Evolutionary conservation across 2,113 vertebrate species (phyloP).

Genomic region (Cyphomyrus discorhynchus): DNA sequence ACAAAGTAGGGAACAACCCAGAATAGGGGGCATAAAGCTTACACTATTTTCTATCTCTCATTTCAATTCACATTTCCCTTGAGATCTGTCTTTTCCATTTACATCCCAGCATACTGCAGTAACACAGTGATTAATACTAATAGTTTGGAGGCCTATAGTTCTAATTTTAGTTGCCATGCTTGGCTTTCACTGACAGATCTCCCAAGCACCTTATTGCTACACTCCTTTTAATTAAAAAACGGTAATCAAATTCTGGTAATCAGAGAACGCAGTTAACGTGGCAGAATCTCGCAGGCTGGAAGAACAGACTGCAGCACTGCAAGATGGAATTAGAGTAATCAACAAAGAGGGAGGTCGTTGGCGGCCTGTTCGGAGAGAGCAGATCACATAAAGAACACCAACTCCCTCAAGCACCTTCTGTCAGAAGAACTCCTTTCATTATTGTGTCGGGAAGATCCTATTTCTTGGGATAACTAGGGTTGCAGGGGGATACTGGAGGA

Average conservation of each 20-base stretch:
- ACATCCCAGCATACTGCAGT: slow-evolving; percentile 5
- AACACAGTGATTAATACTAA: not conserved
- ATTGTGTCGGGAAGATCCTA: not conserved
- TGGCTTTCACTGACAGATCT: not conserved
- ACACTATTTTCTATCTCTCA: not conserved
- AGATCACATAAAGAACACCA: not conserved
- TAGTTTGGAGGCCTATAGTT: not conserved
- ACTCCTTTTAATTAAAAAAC: not conserved
- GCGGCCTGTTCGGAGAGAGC: not conserved
- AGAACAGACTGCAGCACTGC: not conserved
- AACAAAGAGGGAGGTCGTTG: not conserved
- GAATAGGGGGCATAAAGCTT: not conserved
- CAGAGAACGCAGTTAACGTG: not conserved
- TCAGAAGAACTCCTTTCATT: not conserved
- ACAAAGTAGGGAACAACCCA: no score
- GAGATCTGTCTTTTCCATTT: not conserved
- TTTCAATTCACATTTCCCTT: not conserved
- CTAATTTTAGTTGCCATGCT: not conserved
- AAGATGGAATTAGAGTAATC: not conserved
- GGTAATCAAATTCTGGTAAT: not conserved
- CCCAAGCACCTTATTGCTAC: not conserved
- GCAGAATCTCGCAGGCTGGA: not conserved
- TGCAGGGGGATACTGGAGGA: not conserved
- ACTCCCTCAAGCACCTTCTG: not conserved
- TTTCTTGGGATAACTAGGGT: not conserved